Base-by-base conservation (phyloP, 1,140 invertebrate species). In the Brachionus manjavacas region DNA sequence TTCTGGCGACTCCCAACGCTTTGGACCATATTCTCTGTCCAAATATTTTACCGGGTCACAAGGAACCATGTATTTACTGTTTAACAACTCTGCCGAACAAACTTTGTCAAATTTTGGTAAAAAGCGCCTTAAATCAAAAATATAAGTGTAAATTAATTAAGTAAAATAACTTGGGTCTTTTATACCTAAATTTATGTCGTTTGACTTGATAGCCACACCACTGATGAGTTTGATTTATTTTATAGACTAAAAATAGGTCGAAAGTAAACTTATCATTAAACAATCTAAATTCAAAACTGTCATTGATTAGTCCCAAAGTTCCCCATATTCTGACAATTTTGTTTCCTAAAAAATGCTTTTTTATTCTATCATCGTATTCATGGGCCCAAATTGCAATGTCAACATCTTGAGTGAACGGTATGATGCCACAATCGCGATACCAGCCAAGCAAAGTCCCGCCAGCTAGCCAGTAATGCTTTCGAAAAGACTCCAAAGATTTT, bases 181-280 rank as follows among this genome's bases (percentile, higher is more conserved):
- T 35, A 0, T 76, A 78, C 74, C 74, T 60, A 80, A 60, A 80
- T 80, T 80, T 80, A 6, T 60, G 35, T 80, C 76, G n/a, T 64
- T 80, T 80, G 16, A 60, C 49, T 64, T 80, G 76, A 39, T 80
- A 80, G 39, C 76, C 76, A 43, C 76, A 80, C 76, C 76, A 80
- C 23, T 60, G 76, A 12, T 64, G 76, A 9, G 49, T 64, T 39
- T 64, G 12, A 25, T 80, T 60, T 25, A 76, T 76, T 60, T 60
- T 60, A 14, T 80, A 80, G 3, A 60, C 76, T 25, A 60, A 46
- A 80, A 80, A 80, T 0, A 80, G 12, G 25, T 80, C 76, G 39
- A 80, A 80, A 20, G 76, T 80, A 64, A 60, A 80, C n/a, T 39
- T 60, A 39, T 60, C 76, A 41, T 60, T 80, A 41, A 80, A 80